These are phyloP conservation scores for Eupleurogrammus muticus DNA, from an alignment of 2,797 vertebrate genomes.

Conservation along the genomic window DNA sequence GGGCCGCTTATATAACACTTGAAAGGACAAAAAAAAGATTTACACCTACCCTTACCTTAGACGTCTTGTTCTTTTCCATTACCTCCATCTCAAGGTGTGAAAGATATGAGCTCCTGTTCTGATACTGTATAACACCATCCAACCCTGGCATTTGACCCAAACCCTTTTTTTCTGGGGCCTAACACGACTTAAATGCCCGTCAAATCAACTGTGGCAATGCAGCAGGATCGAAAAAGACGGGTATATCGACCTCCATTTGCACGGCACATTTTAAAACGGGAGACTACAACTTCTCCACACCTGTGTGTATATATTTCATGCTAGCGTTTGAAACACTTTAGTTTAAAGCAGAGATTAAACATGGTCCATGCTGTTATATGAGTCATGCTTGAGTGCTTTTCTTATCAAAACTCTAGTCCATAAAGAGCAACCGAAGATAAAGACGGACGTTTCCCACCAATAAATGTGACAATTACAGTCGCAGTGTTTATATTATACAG, in stretches of 20 bases:
- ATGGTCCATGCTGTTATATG: not conserved
- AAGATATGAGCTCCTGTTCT: slow-evolving; percentile 12
- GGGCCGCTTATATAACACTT: not conserved
- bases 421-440: not conserved
- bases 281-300: not conserved
- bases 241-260: slow-evolving; percentile 43
- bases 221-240: slow-evolving; percentile 54
- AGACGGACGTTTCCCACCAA: not conserved
- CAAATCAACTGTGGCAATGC: slow-evolving; percentile 33
- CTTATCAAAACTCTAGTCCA: not conserved
- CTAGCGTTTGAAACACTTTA: slow-evolving; percentile 24
- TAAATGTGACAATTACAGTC: slow-evolving; percentile 10
- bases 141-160: slow-evolving; percentile 31
- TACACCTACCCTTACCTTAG: not conserved
- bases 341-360: slow-evolving; percentile 3
- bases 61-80: slow-evolving; percentile 11
- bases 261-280: slow-evolving; percentile 24
- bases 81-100: slow-evolving; percentile 41
- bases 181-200: slow-evolving; percentile 41
- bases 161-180: slow-evolving; percentile 32
- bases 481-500: not conserved
- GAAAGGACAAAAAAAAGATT: not conserved
- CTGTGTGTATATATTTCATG: slow-evolving; percentile 15
- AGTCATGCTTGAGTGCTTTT: not conserved
- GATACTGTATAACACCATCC: slow-evolving; percentile 27